phyloP scores from a whole-genome alignment of 1,140 invertebrate species.

The Orchestia grillus region DNA sequence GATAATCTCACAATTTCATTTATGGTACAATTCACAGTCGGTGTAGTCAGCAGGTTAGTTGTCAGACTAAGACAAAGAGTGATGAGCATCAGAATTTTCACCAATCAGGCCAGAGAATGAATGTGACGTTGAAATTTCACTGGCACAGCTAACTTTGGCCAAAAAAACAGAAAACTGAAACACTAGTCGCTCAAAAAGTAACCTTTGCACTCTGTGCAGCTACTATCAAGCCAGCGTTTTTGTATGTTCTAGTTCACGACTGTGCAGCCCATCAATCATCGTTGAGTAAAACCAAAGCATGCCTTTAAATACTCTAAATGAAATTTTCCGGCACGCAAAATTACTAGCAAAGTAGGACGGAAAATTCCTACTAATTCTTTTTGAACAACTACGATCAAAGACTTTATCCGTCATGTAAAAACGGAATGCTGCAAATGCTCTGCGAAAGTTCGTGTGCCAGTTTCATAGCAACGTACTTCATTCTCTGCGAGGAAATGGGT shows the following conservation, averaged over 20 bases:
- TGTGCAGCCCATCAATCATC: neutral
- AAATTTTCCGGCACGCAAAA: too few species aligned
- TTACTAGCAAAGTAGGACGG: too few species aligned
- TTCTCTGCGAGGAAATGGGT: neutral
- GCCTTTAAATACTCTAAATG: too few species aligned
- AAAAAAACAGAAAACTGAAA: neutral
- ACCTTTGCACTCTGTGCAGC: too few species aligned
- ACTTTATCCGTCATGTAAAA: too few species aligned
- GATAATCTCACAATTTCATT: neutral
- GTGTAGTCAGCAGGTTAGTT: slow-evolving; percentile 51
- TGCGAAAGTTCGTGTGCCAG: neutral
- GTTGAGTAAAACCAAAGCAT: neutral
- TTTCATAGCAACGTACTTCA: neutral
- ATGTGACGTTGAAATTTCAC: neutral
- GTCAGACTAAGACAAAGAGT: slow-evolving; percentile 33
- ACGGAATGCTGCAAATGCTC: neutral
- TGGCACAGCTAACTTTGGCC: neutral
- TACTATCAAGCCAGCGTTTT: neutral
- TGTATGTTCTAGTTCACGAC: neutral
- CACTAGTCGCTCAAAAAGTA: too few species aligned
- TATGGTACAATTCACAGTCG: neutral
- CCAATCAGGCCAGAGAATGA: neutral
- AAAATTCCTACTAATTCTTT: too few species aligned
- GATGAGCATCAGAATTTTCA: slow-evolving; percentile 39
- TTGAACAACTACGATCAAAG: too few species aligned